Base-by-base conservation (phyloP, 2,888 invertebrate species). In the Drosophila quinaria region DNA sequence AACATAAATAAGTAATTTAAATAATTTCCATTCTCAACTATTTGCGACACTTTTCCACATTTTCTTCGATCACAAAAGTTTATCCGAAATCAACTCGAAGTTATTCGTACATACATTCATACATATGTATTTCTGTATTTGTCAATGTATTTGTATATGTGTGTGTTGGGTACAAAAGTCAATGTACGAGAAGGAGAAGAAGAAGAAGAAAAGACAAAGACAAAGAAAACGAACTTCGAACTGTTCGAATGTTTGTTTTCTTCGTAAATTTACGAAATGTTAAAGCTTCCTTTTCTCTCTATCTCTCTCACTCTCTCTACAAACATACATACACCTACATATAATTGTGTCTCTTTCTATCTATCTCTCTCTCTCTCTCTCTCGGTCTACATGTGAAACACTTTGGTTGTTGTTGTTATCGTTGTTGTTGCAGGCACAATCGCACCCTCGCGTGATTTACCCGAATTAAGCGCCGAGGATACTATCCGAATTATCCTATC, bases 361-460 rank as follows among this genome's bases (percentile, higher is more conserved):
- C 37, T 64, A 52, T 59, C n/a, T 65, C 17, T 58, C 44, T 71
- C 47, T 56, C 25, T 67, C 46, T 47, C 37, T 63, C 44, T 72
- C 37, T 70, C 44, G 66, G 69, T 80, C 60, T 83, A 64, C 67
- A 73, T 89, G 90, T 73, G 67, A 80, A 65, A 81, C 78, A 78
- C 78, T 78, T 78, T 78, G 78, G 82, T 85, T 81, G 81, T 80
- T 80, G 78, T 80, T 80, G 85, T 84, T 81, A 29, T 29, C 8
- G 92, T 93, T 94, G 93, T 93, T 94, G 95, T 97, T 97, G 95
- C 97, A 97, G 97, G 97, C 96, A 97, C 97, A 94, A 96, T 97
- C 94, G 97, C 97, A 94, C 97, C 97, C 94, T 95, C 96, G 93
- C 96, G 97, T 93, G 97, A 97, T 93, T 94, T 96, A 91, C 96